phyloP scores from a whole-genome alignment of 2,797 vertebrate species.

The Nasua narica region DNA sequence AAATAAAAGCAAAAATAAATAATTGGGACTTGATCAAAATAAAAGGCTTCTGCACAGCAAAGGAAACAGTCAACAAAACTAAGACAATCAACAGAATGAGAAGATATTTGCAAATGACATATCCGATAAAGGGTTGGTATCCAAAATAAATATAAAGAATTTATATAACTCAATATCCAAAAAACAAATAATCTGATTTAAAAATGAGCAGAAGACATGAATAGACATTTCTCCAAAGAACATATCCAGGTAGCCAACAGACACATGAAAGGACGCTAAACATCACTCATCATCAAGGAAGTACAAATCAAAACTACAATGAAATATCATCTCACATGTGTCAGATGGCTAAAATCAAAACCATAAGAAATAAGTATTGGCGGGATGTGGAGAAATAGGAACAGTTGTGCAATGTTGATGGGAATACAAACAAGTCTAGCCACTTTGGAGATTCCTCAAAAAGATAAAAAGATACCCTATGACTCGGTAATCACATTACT shows the following conservation, averaged over 20 bases:
- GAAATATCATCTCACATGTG: not conserved
- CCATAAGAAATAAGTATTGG: not conserved
- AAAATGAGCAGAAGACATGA: not conserved
- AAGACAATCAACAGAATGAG: not conserved
- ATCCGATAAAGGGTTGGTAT: not conserved
- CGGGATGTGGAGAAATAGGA: not conserved
- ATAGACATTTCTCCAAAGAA: not conserved
- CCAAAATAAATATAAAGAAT: not conserved
- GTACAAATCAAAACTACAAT: not conserved
- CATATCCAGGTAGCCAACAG: not conserved
- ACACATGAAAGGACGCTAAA: not conserved
- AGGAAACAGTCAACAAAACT: not conserved
- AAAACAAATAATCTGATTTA: not conserved
- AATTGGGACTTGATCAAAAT: not conserved
- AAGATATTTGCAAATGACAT: not conserved
- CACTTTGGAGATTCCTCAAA: not conserved
- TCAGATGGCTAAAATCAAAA: not conserved
- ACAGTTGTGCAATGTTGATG: not conserved
- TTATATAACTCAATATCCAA: not conserved
- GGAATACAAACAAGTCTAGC: not conserved
- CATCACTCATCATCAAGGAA: not conserved
- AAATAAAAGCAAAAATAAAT: not conserved
- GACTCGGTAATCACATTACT: not conserved
- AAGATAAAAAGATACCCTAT: not conserved
- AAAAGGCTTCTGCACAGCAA: not conserved